Base-by-base conservation (phyloP, 1,140 invertebrate genomes). In the Drosophila oshimai region DNA sequence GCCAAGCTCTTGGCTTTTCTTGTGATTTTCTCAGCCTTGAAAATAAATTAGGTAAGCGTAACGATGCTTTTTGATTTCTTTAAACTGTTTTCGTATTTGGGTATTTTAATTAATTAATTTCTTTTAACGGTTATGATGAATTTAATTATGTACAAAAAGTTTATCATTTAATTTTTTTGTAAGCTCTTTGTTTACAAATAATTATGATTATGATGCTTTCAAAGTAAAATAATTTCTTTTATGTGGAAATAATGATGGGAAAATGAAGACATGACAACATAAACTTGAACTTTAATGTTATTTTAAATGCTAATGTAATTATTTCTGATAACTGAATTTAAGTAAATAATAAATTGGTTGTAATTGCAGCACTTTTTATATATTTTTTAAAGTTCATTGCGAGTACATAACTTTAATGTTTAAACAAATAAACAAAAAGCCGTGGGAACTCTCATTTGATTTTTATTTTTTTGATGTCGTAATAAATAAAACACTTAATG, bases 11-110 rank as follows among this genome's bases (percentile, higher is more conserved):
- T 17, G 9, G 44, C 53, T 57, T 55, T 57, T 33, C 53, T 18
- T 4, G 4, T 20, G 18, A 18, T 49, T 49, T 49, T 49, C 46
- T 13, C 46, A 57, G 53, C 53, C 53, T 53, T 57, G 53, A 57
- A 57, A 24, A 50, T 5, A 12, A 45, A 18, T 45, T 47, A 28
- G 45, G 15, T 10, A 44, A 26, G 20, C 39, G 12, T 10, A 26
- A 15, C 6, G 12, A 26, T 13, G n/a, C 6, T 13, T 3, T 10
- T 6, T 2, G 18, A n/a, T n/a, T n/a, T n/a, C n/a, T n/a, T n/a
- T n/a, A n/a, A n/a, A n/a, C n/a, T n/a, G n/a, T n/a, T n/a, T n/a
- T n/a, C n/a, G n/a, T n/a, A n/a, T n/a, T n/a, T n/a, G 20, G 44
- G 2, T 9, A n/a, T 31, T 4, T 31, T 15, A 17, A 22, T 15